Conservation (phyloP, 2,797 vertebrate genomes). For the Melanogrammus aeglefinus region DNA sequence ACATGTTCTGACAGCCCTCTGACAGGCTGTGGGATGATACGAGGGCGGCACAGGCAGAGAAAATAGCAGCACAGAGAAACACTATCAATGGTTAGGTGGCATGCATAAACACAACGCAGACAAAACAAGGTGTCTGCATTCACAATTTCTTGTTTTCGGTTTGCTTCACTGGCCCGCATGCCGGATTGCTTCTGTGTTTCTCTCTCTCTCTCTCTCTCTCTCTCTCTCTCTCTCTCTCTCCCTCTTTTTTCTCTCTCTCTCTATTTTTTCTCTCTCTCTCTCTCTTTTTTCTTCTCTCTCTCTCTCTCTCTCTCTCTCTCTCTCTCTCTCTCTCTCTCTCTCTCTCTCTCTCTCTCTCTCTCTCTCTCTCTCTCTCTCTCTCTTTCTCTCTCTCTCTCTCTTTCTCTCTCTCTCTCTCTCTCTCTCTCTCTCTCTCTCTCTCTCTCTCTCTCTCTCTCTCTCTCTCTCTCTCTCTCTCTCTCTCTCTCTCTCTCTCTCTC, state of each 20-base stretch:
- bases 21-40: background rate
- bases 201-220: background rate
- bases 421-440: too few relatives aligned
- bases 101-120: background rate
- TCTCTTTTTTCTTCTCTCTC: too few relatives aligned
- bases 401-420: background rate
- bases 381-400: too few relatives aligned
- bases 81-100: background rate
- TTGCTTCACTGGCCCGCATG: background rate
- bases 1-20: background rate
- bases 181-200: background rate
- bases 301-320: too few relatives aligned
- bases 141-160: background rate
- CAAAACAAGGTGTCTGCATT: background rate
- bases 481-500: too few relatives aligned
- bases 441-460: too few relatives aligned
- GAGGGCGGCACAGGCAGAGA: background rate
- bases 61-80: slow-evolving; percentile 1
- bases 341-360: too few relatives aligned
- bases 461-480: too few relatives aligned
- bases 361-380: background rate
- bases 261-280: too few relatives aligned
- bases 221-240: too few relatives aligned
- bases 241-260: too few relatives aligned
- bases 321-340: too few relatives aligned